Percentiles rank a stretch among this genome's conserved stretches.
Conservation (phyloP, 2,797 vertebrate genomes). For the Urocyon cinereoargenteus region DNA sequence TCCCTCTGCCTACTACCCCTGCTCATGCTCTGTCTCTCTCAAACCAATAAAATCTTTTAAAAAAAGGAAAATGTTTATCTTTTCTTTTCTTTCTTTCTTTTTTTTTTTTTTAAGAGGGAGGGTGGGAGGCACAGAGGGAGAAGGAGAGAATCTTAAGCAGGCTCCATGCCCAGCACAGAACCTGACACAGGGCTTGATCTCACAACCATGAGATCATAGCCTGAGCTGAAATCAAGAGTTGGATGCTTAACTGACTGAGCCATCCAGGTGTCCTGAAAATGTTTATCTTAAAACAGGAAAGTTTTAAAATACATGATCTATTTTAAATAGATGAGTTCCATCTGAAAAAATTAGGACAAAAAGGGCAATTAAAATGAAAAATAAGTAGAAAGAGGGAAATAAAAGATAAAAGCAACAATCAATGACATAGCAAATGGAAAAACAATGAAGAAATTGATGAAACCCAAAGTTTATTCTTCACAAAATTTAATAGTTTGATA, state of each 20-base stretch:
- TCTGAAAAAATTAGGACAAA: neutral
- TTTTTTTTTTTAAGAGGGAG: neutral
- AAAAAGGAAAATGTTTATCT: neutral
- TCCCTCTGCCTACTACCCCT: too few relatives aligned
- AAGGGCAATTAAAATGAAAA: neutral
- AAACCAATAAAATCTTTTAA: too few relatives aligned
- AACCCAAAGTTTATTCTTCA: neutral
- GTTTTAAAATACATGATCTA: neutral
- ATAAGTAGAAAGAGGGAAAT: neutral
- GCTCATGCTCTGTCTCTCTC: too few relatives aligned
- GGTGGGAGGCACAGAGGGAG: neutral
- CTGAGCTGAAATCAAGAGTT: neutral
- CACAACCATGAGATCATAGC: neutral
- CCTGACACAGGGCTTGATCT: neutral
- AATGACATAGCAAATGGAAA: neutral
- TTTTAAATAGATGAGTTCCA: neutral
- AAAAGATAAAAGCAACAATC: neutral
- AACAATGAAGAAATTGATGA: neutral
- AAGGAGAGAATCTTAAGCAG: neutral
- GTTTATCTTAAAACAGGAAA: constrained; percentile 8
- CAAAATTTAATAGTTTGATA: neutral
- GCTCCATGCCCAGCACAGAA: neutral
- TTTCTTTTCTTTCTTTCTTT: too few relatives aligned
- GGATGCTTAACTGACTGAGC: neutral
- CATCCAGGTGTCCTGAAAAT: neutral